Base-by-base conservation (phyloP, 2,113 vertebrate genomes). In the Anoplopoma fimbria region DNA sequence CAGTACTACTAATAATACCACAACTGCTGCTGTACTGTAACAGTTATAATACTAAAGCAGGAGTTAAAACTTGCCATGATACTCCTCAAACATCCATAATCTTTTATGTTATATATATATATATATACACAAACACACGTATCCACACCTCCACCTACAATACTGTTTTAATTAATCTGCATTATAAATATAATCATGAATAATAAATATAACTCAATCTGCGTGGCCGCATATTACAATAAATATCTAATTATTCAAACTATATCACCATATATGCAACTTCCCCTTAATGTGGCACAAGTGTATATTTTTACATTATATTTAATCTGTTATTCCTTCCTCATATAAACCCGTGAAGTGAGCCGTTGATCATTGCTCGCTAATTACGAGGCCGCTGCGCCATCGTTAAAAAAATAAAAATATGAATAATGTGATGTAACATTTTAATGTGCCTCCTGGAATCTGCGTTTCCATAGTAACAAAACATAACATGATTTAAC, bases 401-500 rank as follows among this genome's bases (percentile, higher is more conserved):
- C 23, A 9, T 76, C 29, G 65, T 81, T 69, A 65, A 74, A 31
- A 10, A 65, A 67, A 69, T 15, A 13, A 17, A 42, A 42, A 77
- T 7, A 51, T 10, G 45, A 42, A 68, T 21, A 34, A 33, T 33
- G 23, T 10, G 68, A 47, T 25, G 2, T 31, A 4, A 51, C n/a
- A 8, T 55, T 21, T 23, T 10, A 45, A 55, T n/a, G 6, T 0
- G 36, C 29, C 51, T 38, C 38, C 53, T 55, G 79, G 45, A 10
- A 42, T 42, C 33, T 9, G 2, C 2, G 31, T 75, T 71, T 58
- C 70, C 82, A 85, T 68, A 15, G 60, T n/a, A 57, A 79, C 58
- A 21, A 42, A 67, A 62, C 58, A 40, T 27, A 21, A 61, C 33
- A 21, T 1, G 15, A 15, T 0, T 14, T 65, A 33, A 78, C 31